phyloP scores from a whole-genome alignment of 2,797 vertebrate species.

The Rhinogobio ventralis region DNA sequence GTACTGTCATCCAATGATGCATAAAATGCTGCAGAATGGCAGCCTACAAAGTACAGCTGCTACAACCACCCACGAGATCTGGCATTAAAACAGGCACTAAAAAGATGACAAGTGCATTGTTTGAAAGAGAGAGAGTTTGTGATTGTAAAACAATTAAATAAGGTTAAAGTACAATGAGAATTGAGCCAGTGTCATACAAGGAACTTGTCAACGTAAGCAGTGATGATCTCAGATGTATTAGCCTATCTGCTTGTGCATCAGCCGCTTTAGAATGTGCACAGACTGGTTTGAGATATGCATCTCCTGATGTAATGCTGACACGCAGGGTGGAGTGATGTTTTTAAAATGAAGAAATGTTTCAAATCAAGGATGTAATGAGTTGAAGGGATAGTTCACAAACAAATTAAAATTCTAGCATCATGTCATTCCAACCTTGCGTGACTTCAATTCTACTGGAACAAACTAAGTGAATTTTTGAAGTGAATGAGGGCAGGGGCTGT shows the following conservation, averaged over 20 bases:
- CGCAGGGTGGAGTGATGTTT: conserved; percentile 11
- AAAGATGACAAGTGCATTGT: background rate
- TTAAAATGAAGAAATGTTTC: background rate
- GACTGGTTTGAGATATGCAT: conserved; percentile 26
- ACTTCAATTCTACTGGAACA: background rate
- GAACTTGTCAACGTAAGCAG: background rate
- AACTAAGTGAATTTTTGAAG: background rate
- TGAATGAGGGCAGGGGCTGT: background rate
- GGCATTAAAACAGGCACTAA: background rate
- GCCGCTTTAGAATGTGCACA: conserved; percentile 13
- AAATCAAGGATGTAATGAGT: background rate
- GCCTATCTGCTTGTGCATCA: background rate
- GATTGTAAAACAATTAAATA: background rate
- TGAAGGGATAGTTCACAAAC: background rate
- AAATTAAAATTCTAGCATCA: background rate
- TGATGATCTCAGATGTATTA: background rate
- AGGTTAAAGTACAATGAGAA: background rate
- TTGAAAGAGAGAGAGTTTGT: background rate
- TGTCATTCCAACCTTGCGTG: background rate
- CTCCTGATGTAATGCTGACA: background rate
- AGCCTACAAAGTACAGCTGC: background rate
- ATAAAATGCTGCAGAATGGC: conserved; percentile 34
- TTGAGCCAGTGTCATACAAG: background rate
- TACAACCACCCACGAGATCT: background rate
- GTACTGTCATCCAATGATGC: conserved; percentile 35